Conservation (phyloP, 1,140 invertebrate genomes). For the Bombyx mandarina region DNA sequence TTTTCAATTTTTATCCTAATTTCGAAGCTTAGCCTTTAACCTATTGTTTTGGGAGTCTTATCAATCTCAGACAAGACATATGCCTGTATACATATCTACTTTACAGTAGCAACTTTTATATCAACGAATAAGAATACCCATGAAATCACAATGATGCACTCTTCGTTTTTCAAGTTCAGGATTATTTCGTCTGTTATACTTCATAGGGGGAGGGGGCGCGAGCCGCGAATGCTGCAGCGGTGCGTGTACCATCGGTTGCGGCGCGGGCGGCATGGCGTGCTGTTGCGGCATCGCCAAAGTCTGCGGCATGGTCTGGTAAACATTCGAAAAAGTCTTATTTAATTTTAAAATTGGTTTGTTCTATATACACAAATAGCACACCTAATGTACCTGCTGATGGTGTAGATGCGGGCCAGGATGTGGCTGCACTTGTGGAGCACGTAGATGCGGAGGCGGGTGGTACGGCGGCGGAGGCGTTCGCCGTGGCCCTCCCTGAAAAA, state of each 20-base stretch:
- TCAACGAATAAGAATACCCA: constrained; percentile 76
- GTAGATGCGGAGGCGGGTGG: constrained; percentile 48
- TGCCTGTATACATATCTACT: too few species aligned
- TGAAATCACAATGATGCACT: constrained; percentile 96
- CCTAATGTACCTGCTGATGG: constrained; percentile 26
- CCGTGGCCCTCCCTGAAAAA: constrained; percentile 46
- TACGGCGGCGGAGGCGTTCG: constrained; percentile 58
- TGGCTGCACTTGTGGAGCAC: constrained; percentile 55
- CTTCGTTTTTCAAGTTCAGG: constrained; percentile 94
- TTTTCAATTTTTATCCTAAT: too few species aligned
- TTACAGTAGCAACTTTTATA: neutral
- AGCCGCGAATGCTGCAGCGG: constrained; percentile 48
- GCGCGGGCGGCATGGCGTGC: constrained; percentile 37
- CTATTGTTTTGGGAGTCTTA: too few species aligned
- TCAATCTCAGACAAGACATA: too few species aligned
- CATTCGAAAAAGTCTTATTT: too few species aligned
- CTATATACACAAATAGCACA: too few species aligned
- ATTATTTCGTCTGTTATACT: constrained; percentile 95
- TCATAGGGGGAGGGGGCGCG: constrained; percentile 48
- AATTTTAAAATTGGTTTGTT: too few species aligned
- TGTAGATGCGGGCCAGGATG: constrained; percentile 62
- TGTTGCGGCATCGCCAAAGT: constrained; percentile 55
- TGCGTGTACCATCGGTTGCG: constrained; percentile 35
- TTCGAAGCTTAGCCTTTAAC: too few species aligned
- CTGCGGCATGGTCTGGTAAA: constrained; percentile 38